Conservation (phyloP, 2,113 vertebrate genomes). For the Aegotheles bennettii region DNA sequence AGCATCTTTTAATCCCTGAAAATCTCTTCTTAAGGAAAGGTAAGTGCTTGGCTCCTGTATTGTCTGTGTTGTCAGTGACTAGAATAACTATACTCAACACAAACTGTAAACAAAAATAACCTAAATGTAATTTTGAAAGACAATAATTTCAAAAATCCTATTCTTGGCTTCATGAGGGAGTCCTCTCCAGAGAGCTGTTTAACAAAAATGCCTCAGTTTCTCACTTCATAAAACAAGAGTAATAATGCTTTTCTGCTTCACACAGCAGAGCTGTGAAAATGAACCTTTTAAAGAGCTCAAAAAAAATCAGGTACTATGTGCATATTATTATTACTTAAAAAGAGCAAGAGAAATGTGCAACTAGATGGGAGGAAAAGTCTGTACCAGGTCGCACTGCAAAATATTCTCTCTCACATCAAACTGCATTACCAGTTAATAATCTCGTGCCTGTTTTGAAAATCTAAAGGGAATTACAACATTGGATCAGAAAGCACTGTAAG, state of each 20-base stretch:
- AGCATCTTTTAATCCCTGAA: neutral
- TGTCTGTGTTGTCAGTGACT: neutral
- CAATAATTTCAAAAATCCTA: neutral
- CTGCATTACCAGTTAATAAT: neutral
- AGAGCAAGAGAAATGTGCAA: conserved; percentile 28
- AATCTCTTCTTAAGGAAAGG: neutral
- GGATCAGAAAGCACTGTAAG: neutral
- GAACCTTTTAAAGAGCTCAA: neutral
- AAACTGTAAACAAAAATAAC: conserved; percentile 3
- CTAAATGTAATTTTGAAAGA: neutral
- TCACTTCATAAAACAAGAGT: neutral
- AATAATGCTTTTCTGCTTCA: conserved; percentile 5
- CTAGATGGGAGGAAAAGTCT: neutral
- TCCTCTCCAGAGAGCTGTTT: neutral
- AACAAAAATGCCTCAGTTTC: neutral
- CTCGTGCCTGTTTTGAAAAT: neutral
- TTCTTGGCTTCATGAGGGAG: neutral
- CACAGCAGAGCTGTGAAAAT: neutral
- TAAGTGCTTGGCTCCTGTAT: neutral
- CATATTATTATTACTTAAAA: neutral
- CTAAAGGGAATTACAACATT: neutral
- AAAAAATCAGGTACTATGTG: neutral
- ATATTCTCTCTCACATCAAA: neutral
- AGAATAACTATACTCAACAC: neutral
- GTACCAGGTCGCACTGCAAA: neutral